Evolutionary conservation across 2,888 invertebrate genomes (phyloP).

Genomic region (Eulithis testata): DNA sequence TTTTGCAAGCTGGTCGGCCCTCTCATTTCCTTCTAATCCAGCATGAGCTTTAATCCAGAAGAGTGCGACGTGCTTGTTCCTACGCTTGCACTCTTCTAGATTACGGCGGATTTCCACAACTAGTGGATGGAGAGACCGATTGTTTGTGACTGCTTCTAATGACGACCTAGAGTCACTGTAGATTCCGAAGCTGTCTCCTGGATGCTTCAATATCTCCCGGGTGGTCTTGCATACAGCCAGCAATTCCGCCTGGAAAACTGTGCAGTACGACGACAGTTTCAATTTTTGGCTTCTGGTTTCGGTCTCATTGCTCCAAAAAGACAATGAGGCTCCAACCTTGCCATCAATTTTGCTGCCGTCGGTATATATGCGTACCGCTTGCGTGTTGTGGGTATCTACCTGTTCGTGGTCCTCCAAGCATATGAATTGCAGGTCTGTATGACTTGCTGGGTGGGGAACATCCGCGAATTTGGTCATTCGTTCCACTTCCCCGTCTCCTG

Average conservation of each 20-base stretch:
- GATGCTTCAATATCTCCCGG: background rate
- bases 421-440: conserved; percentile 4
- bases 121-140: background rate
- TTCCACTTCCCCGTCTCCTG: conserved; percentile 11
- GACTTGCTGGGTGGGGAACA: conserved; percentile 18
- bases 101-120: no score
- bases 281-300: conserved; percentile 4
- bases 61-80: no score
- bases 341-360: conserved; percentile 29
- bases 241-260: conserved; percentile 9
- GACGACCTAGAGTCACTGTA: conserved; percentile 22
- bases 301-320: background rate
- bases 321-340: conserved; percentile 18
- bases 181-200: background rate
- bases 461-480: background rate
- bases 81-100: no score
- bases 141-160: background rate
- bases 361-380: conserved; percentile 15
- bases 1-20: conserved; percentile 22
- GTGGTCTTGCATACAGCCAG: conserved; percentile 6
- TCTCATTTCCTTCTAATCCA: conserved; percentile 13
- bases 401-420: conserved; percentile 14
- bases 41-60: no score
- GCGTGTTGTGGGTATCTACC: background rate
- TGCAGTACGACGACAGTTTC: conserved; percentile 11